Percentiles rank a stretch among this genome's conserved stretches.
Conservation (phyloP, 2,888 invertebrate species). For the Scaptomyza caliginosa region DNA sequence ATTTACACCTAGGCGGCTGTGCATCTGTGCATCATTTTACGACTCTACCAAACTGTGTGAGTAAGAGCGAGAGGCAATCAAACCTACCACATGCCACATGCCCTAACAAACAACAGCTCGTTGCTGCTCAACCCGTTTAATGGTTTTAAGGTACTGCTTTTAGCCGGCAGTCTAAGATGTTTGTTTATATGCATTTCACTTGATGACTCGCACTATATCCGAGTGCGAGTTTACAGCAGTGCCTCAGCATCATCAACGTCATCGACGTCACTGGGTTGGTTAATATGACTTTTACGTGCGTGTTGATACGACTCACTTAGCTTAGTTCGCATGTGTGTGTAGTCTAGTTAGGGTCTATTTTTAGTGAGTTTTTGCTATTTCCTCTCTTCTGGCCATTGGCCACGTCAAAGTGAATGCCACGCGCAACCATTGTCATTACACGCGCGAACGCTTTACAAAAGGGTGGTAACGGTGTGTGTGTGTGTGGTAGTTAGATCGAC, state of each 20-base stretch:
- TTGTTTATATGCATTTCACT: slow-evolving; percentile 62
- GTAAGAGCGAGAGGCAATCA: slow-evolving; percentile 15
- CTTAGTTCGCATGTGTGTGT: slow-evolving; percentile 16
- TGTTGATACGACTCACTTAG: slow-evolving; percentile 55
- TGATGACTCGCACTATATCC: slow-evolving; percentile 54
- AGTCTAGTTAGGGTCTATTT: slow-evolving; percentile 41
- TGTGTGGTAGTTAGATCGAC: slow-evolving; percentile 18
- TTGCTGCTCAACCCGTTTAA: slow-evolving; percentile 50
- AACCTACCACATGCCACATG: slow-evolving; percentile 32
- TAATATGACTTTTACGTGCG: slow-evolving; percentile 72
- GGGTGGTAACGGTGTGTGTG: neutral
- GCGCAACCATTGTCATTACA: slow-evolving; percentile 73
- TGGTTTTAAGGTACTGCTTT: slow-evolving; percentile 78
- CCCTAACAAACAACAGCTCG: slow-evolving; percentile 7
- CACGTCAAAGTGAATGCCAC: slow-evolving; percentile 75
- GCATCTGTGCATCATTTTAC: slow-evolving; percentile 64
- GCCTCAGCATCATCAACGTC: slow-evolving; percentile 9
- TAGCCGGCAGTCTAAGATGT: slow-evolving; percentile 68
- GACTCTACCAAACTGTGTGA: slow-evolving; percentile 40
- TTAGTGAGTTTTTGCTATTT: neutral
- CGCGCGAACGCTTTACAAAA: slow-evolving; percentile 75
- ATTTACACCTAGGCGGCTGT: slow-evolving; percentile 75
- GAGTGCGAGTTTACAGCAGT: slow-evolving; percentile 57
- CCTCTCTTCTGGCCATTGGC: slow-evolving; percentile 44
- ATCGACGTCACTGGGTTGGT: slow-evolving; percentile 44